Evolutionary conservation across 1,140 invertebrate species (phyloP), one percentile per base, ranked within the genome.

Genomic region (Calosoma granatense): DNA sequence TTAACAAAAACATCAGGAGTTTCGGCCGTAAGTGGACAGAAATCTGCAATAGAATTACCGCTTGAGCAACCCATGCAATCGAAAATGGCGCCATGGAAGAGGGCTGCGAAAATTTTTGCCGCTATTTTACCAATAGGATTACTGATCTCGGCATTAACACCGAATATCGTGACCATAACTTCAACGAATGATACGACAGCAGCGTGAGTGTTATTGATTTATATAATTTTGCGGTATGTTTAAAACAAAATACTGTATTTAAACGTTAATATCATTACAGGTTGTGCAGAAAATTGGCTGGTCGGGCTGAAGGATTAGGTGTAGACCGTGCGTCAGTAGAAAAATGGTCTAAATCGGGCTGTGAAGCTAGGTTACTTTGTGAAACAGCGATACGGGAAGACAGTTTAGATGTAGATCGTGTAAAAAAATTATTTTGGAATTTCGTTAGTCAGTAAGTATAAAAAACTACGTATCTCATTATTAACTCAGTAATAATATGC

Each of bases 361-460:
- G 41, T 47, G 41, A 47, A 47, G 41, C 15, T 17, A 47, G 41
- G 15, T 17, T 47, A 12, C 17, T 47, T 12, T 47, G 41, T 47
- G 41, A 47, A 47, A 47, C 41, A 12, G 41, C 41, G 9, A 17
- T 47, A 12, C 9, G 17, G 17, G 17, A 47, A 11, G 41, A 47
- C 4, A 17, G 17, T 47, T 47, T 47, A 17, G 41, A 47, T 47
- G 41, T 17, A 12, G 41, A 47, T 12, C 9, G 3, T 12, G 17
- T 47, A 9, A 47, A 47, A 17, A 47, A 47, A 12, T 17, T 47
- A 4, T 47, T 47, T 17, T 47, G 41, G 41, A 11, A 9, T 4
- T 47, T 47, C 17, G 41, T 47, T 47, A 47, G 41, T 17, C 41
- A 47, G 41, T 47, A 47, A 47, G 41, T 47, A 47, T n/a, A n/a